Conservation (phyloP, 2,797 vertebrate species). For the Rhinella marina region DNA sequence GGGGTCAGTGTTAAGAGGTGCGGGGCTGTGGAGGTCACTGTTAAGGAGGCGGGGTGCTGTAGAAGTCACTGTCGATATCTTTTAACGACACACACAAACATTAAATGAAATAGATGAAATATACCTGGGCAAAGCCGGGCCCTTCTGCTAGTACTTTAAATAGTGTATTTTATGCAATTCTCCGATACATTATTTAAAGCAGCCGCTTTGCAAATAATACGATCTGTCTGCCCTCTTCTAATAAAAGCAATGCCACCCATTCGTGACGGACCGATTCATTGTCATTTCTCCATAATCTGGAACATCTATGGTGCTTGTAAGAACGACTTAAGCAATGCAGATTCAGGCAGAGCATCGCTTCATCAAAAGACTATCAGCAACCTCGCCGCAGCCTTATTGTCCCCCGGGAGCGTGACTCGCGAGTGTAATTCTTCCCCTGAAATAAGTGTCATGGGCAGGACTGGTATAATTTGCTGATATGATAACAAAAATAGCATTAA, state of each 20-base stretch:
- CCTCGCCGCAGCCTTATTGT: constrained; percentile 67
- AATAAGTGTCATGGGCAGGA: constrained; percentile 73
- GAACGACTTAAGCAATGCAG: neutral
- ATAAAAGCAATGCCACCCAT: too few relatives aligned
- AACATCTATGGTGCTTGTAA: neutral
- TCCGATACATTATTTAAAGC: neutral
- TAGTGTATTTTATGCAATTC: neutral
- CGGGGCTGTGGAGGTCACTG: too few relatives aligned
- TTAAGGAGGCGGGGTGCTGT: too few relatives aligned
- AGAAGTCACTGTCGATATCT: too few relatives aligned
- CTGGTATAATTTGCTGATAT: constrained; percentile 74
- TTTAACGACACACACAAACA: too few relatives aligned
- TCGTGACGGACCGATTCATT: neutral
- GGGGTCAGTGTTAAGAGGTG: too few relatives aligned
- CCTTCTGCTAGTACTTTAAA: too few relatives aligned
- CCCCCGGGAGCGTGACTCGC: constrained; percentile 69
- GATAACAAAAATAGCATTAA: constrained; percentile 84
- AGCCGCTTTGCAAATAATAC: neutral
- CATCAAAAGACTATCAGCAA: constrained; percentile 27
- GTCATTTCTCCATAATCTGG: neutral
- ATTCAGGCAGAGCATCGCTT: neutral
- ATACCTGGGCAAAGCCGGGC: too few relatives aligned
- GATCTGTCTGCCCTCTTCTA: neutral
- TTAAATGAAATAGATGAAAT: too few relatives aligned
- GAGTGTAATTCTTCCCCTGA: constrained; percentile 75